These are phyloP conservation scores for Eugnorisma glareosa DNA, from an alignment of 2,888 invertebrate species.

Conservation along the genomic window DNA sequence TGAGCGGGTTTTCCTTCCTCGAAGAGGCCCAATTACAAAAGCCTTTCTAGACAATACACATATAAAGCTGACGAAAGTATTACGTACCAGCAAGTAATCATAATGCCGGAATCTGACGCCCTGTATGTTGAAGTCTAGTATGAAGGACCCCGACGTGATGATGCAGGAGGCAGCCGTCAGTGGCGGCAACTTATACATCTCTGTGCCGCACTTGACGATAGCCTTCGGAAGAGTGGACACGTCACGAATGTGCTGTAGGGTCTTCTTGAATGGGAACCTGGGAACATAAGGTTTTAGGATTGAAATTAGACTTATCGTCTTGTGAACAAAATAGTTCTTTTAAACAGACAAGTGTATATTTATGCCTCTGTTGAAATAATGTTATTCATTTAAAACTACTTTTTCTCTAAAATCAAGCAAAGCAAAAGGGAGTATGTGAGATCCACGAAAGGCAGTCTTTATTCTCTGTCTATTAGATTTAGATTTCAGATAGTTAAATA, in stretches of 20 bases:
- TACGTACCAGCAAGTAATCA: constrained; percentile 83
- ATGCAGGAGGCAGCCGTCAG: constrained; percentile 86
- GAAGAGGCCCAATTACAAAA: background rate
- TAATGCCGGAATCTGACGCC: constrained; percentile 85
- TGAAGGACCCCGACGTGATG: constrained; percentile 87
- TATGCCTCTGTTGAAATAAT: background rate
- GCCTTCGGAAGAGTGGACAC: constrained; percentile 85
- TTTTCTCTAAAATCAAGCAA: background rate
- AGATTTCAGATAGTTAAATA: background rate
- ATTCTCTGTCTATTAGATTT: background rate
- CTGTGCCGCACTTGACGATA: constrained; percentile 86
- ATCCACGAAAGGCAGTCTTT: background rate
- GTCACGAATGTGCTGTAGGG: constrained; percentile 83
- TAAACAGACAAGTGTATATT: background rate
- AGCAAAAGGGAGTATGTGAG: background rate
- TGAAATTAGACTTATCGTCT: background rate
- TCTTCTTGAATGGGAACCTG: constrained; percentile 88
- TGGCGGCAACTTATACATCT: constrained; percentile 86
- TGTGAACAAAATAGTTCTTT: background rate
- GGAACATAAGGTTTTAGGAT: background rate
- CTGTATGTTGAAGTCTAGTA: constrained; percentile 87
- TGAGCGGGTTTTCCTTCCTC: background rate
- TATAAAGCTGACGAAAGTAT: background rate
- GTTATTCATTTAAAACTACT: background rate
- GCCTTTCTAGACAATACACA: background rate